Evolutionary conservation across 2,113 vertebrate species (phyloP).

Genomic region (Manacus vitellinus): DNA sequence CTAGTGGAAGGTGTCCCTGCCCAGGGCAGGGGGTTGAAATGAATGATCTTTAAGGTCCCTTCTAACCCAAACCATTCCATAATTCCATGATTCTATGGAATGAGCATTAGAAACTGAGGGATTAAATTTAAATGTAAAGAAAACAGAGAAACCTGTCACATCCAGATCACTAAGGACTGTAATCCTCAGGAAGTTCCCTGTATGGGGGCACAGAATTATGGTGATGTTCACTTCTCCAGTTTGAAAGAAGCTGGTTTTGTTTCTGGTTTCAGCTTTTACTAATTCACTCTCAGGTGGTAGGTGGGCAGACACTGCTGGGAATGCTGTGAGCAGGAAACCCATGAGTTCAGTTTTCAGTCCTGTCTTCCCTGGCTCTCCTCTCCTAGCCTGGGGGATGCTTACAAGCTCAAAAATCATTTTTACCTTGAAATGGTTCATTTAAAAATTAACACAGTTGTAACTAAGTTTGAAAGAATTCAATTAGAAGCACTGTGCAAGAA

Average conservation of each 20-base stretch:
- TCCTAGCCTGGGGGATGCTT: not conserved
- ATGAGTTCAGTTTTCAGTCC: not conserved
- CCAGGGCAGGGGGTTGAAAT: not conserved
- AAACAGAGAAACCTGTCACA: not conserved
- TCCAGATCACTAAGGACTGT: not conserved
- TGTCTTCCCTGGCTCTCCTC: not conserved
- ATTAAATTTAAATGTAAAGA: not conserved
- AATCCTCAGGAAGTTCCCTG: not conserved
- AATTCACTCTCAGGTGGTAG: not conserved
- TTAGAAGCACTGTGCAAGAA: not conserved
- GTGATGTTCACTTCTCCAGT: not conserved
- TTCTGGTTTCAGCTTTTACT: not conserved
- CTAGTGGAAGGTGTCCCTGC: not conserved
- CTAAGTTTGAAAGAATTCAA: not conserved
- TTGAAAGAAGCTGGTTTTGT: not conserved
- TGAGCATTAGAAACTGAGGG: not conserved
- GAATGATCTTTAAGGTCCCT: not conserved
- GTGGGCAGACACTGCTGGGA: not conserved
- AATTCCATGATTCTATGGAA: not conserved
- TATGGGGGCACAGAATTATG: not conserved
- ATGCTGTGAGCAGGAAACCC: not conserved
- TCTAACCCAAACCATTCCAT: not conserved
- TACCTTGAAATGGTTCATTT: not conserved
- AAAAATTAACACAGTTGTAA: not conserved
- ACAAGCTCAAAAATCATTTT: not conserved